Percentiles rank a stretch among this genome's conserved stretches.
phyloP scores from a whole-genome alignment of 2,113 vertebrate genomes.

The Nesoenas mayeri region DNA sequence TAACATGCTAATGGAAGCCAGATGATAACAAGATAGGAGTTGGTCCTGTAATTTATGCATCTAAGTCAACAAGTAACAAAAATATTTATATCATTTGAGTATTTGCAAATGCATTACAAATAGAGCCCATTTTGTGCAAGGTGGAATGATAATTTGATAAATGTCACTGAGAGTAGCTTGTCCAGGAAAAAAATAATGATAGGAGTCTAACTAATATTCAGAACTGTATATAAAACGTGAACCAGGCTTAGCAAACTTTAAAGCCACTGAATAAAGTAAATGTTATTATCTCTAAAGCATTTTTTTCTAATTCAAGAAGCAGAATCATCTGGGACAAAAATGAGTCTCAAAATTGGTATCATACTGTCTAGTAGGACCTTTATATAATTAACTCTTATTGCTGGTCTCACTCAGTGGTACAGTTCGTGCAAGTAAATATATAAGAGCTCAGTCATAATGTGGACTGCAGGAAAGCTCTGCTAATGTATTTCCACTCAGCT shows the following conservation, averaged over 20 bases:
- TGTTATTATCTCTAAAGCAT: background rate
- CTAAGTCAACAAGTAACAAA: background rate
- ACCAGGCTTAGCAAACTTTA: background rate
- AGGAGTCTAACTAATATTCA: background rate
- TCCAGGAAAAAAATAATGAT: background rate
- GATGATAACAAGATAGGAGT: background rate
- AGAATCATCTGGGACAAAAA: background rate
- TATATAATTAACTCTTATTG: background rate
- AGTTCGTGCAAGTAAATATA: background rate
- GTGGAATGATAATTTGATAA: background rate
- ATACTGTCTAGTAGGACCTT: background rate
- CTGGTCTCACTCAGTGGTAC: background rate
- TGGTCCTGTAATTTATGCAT: background rate
- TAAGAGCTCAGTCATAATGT: background rate
- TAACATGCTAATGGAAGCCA: background rate
- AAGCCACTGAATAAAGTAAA: background rate
- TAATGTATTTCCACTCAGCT: constrained; percentile 13
- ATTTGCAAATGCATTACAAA: background rate
- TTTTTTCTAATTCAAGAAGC: background rate
- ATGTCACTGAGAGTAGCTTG: background rate
- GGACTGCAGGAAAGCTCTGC: background rate
- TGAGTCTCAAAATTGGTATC: background rate
- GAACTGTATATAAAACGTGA: background rate
- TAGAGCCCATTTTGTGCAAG: background rate
- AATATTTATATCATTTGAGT: background rate